Evolutionary conservation across 2,797 vertebrate genomes (phyloP).

Genomic region (Pseudochirops cupreus): DNA sequence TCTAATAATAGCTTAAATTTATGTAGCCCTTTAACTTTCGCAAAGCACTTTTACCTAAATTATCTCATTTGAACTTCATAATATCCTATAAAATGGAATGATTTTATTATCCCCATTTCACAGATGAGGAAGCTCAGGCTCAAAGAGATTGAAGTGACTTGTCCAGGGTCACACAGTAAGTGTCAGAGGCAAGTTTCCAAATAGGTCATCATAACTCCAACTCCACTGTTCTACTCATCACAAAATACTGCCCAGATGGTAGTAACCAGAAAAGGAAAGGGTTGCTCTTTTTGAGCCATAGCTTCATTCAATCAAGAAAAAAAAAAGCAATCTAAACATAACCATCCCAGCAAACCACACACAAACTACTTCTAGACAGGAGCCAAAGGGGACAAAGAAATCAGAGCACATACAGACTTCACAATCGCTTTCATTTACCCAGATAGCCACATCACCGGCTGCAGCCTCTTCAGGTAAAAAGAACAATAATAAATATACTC

Average conservation of each 20-base stretch:
- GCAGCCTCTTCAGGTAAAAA: not conserved
- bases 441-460: not conserved
- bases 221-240: not conserved
- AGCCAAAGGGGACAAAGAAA: not conserved
- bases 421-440: not conserved
- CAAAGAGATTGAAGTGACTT: not conserved
- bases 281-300: not conserved
- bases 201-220: not conserved
- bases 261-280: not conserved
- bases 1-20: not conserved
- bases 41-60: not conserved
- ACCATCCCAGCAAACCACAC: not conserved
- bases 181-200: not conserved
- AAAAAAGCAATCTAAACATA: not conserved
- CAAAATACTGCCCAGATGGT: not conserved
- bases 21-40: not conserved
- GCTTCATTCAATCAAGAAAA: not conserved
- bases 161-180: not conserved
- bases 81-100: not conserved
- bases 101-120: not conserved
- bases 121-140: not conserved
- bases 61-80: not conserved
- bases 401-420: not conserved
- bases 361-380: not conserved
- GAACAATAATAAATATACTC: conserved; percentile 9